These are phyloP conservation scores for Hyles lineata DNA, from an alignment of 2,888 invertebrate genomes.

Conservation along the genomic window DNA sequence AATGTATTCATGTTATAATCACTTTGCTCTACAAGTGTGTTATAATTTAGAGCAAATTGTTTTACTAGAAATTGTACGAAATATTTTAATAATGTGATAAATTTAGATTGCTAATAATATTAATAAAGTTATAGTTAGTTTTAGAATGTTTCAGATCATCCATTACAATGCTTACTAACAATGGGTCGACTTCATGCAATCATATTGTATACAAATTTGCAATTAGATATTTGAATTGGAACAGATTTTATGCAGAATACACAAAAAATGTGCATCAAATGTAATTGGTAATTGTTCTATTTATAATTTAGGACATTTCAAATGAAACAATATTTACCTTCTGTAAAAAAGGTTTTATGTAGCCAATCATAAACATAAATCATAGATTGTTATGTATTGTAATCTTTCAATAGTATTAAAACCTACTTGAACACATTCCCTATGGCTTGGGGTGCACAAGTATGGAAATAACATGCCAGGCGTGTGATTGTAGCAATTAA, in stretches of 20 bases:
- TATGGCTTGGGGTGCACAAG: too few relatives aligned
- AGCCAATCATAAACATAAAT: not conserved
- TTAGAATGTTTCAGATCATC: constrained; percentile 3
- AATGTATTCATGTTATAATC: not conserved
- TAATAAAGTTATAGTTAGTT: not conserved
- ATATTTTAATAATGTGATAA: too few relatives aligned
- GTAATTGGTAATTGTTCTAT: not conserved
- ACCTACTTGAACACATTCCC: not conserved
- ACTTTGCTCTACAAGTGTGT: constrained; percentile 15
- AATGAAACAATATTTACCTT: too few relatives aligned
- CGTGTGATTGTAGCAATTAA: too few relatives aligned
- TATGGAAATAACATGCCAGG: too few relatives aligned
- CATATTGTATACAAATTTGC: not conserved
- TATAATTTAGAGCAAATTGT: not conserved
- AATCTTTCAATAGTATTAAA: not conserved
- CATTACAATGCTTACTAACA: not conserved
- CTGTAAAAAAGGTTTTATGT: too few relatives aligned
- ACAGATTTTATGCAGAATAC: not conserved
- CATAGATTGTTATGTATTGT: not conserved
- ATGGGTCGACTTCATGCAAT: not conserved
- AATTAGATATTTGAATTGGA: not conserved
- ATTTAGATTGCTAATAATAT: too few relatives aligned
- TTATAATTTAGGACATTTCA: too few relatives aligned
- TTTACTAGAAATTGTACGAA: too few relatives aligned
- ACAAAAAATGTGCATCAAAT: not conserved